Evolutionary conservation across 2,888 invertebrate species (phyloP).

Genomic region (Tortricodes alternella): DNA sequence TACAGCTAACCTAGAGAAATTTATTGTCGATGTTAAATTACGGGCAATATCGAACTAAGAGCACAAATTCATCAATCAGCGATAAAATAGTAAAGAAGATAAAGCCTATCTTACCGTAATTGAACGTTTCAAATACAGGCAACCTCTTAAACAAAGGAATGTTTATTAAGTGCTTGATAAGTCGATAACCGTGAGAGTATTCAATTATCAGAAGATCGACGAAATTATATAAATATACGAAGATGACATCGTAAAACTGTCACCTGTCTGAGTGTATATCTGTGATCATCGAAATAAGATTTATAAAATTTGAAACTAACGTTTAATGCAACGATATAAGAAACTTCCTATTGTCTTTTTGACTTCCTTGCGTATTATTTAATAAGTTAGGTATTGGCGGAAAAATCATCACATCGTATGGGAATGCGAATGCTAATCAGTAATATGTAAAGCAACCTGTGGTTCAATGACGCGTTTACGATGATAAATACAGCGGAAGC

Average conservation of each 20-base stretch:
- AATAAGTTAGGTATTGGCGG: neutral
- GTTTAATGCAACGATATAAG: too few species aligned
- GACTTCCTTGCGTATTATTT: too few species aligned
- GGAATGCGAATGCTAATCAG: too few species aligned
- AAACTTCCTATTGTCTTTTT: too few species aligned
- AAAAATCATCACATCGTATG: too few species aligned
- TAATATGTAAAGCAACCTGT: neutral
- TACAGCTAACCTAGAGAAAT: neutral
- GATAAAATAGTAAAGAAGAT: constrained; percentile 3
- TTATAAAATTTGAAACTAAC: too few species aligned
- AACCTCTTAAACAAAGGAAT: constrained; percentile 29
- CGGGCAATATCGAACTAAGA: neutral
- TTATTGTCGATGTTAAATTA: neutral
- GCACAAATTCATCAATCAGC: neutral
- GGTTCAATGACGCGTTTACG: neutral
- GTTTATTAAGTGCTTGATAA: constrained; percentile 34
- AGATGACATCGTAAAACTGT: neutral
- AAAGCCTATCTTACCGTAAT: constrained; percentile 7
- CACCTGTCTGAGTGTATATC: too few species aligned
- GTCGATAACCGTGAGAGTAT: constrained; percentile 27
- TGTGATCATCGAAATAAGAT: too few species aligned
- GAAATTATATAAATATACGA: neutral
- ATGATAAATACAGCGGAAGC: constrained; percentile 21
- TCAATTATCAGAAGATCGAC: constrained; percentile 11
- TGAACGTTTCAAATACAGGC: neutral